phyloP scores from a whole-genome alignment of 2,888 invertebrate species.

The Rutpela maculata region DNA sequence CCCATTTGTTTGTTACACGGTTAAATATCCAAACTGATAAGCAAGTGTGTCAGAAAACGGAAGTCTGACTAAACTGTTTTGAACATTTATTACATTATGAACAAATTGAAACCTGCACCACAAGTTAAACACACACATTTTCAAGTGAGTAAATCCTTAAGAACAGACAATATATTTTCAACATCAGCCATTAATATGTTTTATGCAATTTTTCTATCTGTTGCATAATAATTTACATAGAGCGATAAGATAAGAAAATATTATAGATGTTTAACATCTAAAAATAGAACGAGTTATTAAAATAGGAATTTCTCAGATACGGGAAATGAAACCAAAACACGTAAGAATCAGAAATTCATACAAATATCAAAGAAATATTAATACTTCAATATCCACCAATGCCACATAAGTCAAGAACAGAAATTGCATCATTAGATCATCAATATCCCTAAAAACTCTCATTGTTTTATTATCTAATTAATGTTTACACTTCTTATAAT shows the following conservation, averaged over 20 bases:
- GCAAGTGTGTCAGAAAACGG: conserved; percentile 23
- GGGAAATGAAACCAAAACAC: background rate
- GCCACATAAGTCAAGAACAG: no score
- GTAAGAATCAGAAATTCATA: background rate
- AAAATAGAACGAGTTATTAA: conserved; percentile 32
- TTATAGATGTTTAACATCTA: conserved; percentile 32
- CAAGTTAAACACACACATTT: background rate
- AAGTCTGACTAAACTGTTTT: background rate
- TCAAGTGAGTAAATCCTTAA: background rate
- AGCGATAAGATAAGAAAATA: conserved; percentile 43
- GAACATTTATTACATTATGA: conserved; percentile 2
- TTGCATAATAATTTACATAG: conserved; percentile 45
- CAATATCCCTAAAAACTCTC: no score
- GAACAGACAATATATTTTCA: background rate
- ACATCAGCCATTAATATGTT: background rate
- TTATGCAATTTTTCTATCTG: conserved; percentile 42
- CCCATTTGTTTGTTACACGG: background rate
- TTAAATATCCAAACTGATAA: conserved; percentile 23
- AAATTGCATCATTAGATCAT: no score
- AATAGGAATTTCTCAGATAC: conserved; percentile 6
- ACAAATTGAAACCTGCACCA: background rate
- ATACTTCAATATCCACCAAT: no score
- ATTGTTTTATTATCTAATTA: no score
- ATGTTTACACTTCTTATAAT: no score
- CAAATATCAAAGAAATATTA: background rate